phyloP scores from a whole-genome alignment of 2,797 vertebrate genomes.

The Moxostoma hubbsi region DNA sequence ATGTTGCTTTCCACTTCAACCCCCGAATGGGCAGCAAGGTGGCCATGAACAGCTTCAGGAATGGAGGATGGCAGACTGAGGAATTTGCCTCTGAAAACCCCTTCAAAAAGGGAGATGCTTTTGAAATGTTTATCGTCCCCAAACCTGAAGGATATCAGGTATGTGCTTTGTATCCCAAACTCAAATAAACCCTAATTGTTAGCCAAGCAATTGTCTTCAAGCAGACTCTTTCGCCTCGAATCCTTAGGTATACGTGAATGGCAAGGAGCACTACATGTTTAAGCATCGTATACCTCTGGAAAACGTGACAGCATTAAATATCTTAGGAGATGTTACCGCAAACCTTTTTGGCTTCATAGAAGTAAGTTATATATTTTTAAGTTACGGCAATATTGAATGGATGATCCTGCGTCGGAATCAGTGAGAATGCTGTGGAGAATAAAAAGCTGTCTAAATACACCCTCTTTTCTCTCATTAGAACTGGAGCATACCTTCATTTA shows the following conservation, averaged over 20 bases:
- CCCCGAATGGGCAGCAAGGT: neutral
- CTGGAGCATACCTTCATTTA: too few species aligned
- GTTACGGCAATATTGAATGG: neutral
- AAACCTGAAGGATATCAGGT: conserved; percentile 44
- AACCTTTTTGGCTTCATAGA: conserved; percentile 25
- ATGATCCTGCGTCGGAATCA: too few species aligned
- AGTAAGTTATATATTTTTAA: neutral
- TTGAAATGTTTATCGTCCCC: conserved; percentile 21
- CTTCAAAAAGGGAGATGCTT: conserved; percentile 17
- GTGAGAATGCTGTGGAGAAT: too few species aligned
- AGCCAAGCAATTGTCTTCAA: neutral
- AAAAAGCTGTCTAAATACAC: too few species aligned
- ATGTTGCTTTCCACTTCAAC: conserved; percentile 43
- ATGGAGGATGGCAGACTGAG: neutral
- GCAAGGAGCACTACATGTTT: conserved; percentile 4
- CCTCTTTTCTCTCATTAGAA: too few species aligned
- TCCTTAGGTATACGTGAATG: conserved; percentile 32
- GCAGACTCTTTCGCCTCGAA: neutral
- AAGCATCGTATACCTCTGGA: conserved; percentile 42
- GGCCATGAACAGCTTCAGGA: conserved; percentile 32
- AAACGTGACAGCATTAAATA: conserved; percentile 2
- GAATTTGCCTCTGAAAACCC: conserved; percentile 1
- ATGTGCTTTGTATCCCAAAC: neutral
- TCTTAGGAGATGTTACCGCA: neutral
- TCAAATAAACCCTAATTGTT: neutral